Evolutionary conservation across 2,113 vertebrate genomes (phyloP).

Genomic region (Dipodomys spectabilis): DNA sequence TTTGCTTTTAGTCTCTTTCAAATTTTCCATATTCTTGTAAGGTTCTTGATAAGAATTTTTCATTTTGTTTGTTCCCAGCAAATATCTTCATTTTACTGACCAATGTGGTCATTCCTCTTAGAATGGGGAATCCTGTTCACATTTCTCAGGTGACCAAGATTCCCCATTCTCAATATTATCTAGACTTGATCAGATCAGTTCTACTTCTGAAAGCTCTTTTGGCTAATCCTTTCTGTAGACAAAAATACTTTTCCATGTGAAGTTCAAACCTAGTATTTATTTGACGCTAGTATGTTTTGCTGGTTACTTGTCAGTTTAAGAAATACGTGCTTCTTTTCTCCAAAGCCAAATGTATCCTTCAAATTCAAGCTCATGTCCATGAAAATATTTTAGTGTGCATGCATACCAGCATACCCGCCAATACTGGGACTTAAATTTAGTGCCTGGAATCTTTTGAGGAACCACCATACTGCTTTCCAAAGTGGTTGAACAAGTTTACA

Average conservation of each 20-base stretch:
- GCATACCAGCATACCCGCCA: no score
- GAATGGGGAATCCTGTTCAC: not conserved
- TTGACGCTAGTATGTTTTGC: not conserved
- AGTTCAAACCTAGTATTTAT: not conserved
- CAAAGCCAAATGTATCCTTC: not conserved
- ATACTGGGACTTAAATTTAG: no score
- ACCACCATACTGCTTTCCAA: no score
- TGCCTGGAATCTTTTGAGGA: no score
- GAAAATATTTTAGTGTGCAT: not conserved
- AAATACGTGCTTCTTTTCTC: not conserved
- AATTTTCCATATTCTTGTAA: not conserved
- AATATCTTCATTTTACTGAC: not conserved
- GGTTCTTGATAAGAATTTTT: not conserved
- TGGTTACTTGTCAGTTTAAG: not conserved
- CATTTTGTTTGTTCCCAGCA: not conserved
- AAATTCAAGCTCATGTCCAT: not conserved
- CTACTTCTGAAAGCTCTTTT: not conserved
- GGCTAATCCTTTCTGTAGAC: not conserved
- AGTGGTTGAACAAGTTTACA: no score
- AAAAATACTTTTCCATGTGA: not conserved
- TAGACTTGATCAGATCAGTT: not conserved
- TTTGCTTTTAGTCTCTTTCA: not conserved
- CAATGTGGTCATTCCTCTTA: no score
- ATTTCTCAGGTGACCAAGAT: not conserved
- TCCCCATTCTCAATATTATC: not conserved